These are phyloP conservation scores for Gymnoscopelus microlampas DNA, from an alignment of 2,797 vertebrate species.

Conservation along the genomic window DNA sequence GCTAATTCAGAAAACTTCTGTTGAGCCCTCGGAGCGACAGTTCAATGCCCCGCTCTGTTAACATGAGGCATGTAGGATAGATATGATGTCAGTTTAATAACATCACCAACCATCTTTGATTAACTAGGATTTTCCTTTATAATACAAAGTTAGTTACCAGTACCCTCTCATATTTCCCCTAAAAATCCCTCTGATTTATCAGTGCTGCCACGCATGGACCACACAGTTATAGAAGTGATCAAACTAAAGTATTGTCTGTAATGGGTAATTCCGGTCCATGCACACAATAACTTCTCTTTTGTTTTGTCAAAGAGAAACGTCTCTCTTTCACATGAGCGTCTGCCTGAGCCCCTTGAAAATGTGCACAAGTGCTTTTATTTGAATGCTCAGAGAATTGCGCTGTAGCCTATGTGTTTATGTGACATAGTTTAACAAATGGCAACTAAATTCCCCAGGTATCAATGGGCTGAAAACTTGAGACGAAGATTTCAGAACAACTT, in stretches of 20 bases:
- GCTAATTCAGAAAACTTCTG: slow-evolving; percentile 72
- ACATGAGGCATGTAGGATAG: slow-evolving; percentile 30
- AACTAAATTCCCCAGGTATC: slow-evolving; percentile 13
- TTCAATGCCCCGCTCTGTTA: slow-evolving; percentile 51
- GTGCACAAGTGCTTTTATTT: slow-evolving; percentile 1
- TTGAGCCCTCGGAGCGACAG: slow-evolving; percentile 4
- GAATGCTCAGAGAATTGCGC: slow-evolving; percentile 19
- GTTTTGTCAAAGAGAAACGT: slow-evolving; percentile 36
- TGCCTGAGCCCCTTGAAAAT: slow-evolving; percentile 33
- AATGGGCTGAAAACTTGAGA: slow-evolving; percentile 8
- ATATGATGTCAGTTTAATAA: slow-evolving; percentile 41
- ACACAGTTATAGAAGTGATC: slow-evolving; percentile 15
- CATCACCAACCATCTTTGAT: slow-evolving; percentile 30
- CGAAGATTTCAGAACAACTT: no score
- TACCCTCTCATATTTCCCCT: slow-evolving; percentile 33
- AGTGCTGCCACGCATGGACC: slow-evolving; percentile 14
- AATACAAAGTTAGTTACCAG: slow-evolving; percentile 13
- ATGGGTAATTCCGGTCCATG: slow-evolving; percentile 20
- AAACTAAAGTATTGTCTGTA: slow-evolving; percentile 19
- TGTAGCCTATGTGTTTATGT: slow-evolving; percentile 20
- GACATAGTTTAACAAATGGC: slow-evolving; percentile 13
- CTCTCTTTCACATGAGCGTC: slow-evolving; percentile 19
- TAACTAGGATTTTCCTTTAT: slow-evolving; percentile 26
- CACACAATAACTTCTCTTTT: slow-evolving; percentile 27
- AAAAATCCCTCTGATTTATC: slow-evolving; percentile 31